phyloP scores from a whole-genome alignment of 2,888 invertebrate species.

The Rhagium mordax region DNA sequence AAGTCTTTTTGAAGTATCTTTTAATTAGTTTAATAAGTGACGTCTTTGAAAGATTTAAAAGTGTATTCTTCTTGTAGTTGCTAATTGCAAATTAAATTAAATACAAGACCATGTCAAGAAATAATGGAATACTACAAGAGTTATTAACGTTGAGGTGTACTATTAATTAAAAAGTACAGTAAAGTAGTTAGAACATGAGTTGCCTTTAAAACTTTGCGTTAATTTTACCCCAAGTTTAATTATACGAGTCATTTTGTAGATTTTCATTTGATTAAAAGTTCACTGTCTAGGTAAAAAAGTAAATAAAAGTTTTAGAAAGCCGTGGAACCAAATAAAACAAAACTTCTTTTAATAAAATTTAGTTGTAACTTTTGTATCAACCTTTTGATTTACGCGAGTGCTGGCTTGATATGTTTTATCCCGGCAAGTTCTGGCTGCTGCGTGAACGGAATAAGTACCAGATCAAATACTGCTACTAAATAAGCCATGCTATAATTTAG shows the following conservation, averaged over 20 bases:
- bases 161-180: not conserved
- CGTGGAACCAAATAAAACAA: not conserved
- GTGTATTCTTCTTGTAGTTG: too few species aligned
- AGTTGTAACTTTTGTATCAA: not conserved
- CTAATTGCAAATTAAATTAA: too few species aligned
- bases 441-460: too few species aligned
- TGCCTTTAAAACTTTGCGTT: not conserved
- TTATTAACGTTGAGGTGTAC: not conserved
- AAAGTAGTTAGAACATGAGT: not conserved
- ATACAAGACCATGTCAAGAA: too few species aligned
- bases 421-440: not conserved
- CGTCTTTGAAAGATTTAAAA: too few species aligned
- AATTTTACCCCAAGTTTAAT: not conserved
- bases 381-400: not conserved
- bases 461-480: too few species aligned
- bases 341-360: not conserved
- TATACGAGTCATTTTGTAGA: not conserved
- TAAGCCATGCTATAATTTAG: too few species aligned
- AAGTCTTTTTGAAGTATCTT: too few species aligned
- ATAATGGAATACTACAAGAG: too few species aligned
- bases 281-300: not conserved
- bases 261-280: not conserved
- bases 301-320: not conserved
- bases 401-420: not conserved
- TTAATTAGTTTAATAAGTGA: too few species aligned